Evolutionary conservation across 2,113 vertebrate species (phyloP).

Genomic region (Pluvialis apricaria): DNA sequence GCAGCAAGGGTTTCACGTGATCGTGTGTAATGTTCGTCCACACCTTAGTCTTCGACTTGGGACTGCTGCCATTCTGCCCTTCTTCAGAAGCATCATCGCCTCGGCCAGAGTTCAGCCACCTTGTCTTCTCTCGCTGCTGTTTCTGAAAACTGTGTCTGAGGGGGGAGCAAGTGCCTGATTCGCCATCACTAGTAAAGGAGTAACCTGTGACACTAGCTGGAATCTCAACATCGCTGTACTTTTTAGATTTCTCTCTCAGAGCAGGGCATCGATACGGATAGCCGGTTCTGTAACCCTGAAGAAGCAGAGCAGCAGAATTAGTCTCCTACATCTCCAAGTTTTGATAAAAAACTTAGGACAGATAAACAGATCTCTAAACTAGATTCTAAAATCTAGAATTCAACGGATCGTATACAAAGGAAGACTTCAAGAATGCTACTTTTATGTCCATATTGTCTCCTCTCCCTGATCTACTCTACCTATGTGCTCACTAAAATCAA

Average conservation of each 20-base stretch:
- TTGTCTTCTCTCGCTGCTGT: slow-evolving; percentile 97
- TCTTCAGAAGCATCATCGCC: slow-evolving; percentile 91
- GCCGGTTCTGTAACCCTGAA: slow-evolving; percentile 95
- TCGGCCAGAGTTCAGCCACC: slow-evolving; percentile 92
- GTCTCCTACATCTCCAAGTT: neutral
- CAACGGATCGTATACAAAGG: neutral
- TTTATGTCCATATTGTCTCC: neutral
- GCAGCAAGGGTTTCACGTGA: slow-evolving; percentile 99
- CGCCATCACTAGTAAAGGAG: slow-evolving; percentile 91
- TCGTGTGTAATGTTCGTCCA: slow-evolving; percentile 99
- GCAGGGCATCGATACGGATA: slow-evolving; percentile 96
- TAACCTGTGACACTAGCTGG: slow-evolving; percentile 88
- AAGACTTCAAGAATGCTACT: neutral
- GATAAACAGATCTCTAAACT: neutral
- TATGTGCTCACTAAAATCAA: neutral
- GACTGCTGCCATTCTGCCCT: slow-evolving; percentile 91
- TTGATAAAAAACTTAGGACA: neutral
- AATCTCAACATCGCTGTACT: slow-evolving; percentile 91
- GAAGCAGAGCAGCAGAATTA: slow-evolving; percentile 13
- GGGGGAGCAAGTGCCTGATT: slow-evolving; percentile 94
- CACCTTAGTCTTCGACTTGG: slow-evolving; percentile 99
- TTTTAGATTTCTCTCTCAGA: slow-evolving; percentile 95
- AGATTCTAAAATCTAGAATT: neutral
- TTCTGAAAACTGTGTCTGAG: slow-evolving; percentile 99
- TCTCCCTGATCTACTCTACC: neutral